Conservation (phyloP, 2,797 vertebrate genomes). For the Melanotaenia parkinsoni region DNA sequence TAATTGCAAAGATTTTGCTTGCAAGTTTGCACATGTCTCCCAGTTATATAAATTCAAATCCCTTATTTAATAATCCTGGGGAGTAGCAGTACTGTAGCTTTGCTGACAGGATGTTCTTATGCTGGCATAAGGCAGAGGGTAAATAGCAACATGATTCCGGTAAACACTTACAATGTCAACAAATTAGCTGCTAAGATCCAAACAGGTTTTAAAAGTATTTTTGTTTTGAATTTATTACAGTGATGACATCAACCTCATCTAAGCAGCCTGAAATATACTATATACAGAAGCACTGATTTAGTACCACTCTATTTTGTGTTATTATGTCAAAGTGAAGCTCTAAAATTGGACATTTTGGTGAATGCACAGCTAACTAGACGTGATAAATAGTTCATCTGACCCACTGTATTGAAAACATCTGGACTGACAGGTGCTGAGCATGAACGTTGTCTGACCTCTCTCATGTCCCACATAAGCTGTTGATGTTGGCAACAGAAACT, state of each 20-base stretch:
- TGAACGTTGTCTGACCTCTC: conserved; percentile 52
- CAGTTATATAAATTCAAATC: conserved; percentile 13
- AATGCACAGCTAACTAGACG: conserved; percentile 8
- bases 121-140: neutral
- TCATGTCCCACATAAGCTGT: conserved; percentile 57
- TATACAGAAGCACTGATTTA: neutral
- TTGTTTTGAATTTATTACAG: neutral
- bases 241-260: neutral
- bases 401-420: conserved; percentile 70
- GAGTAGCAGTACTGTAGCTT: neutral
- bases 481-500: conserved; percentile 23
- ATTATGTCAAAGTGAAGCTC: neutral
- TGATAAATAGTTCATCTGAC: conserved; percentile 49
- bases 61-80: conserved; percentile 13
- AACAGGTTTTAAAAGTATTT: neutral
- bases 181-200: neutral
- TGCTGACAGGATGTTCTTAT: neutral
- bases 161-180: neutral
- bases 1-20: neutral
- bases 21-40: neutral
- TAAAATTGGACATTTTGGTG: neutral
- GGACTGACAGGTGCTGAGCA: conserved; percentile 66
- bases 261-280: neutral
- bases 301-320: neutral
- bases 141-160: neutral